Conservation (phyloP, 2,797 vertebrate genomes). For the Phataginus tetradactyla region DNA sequence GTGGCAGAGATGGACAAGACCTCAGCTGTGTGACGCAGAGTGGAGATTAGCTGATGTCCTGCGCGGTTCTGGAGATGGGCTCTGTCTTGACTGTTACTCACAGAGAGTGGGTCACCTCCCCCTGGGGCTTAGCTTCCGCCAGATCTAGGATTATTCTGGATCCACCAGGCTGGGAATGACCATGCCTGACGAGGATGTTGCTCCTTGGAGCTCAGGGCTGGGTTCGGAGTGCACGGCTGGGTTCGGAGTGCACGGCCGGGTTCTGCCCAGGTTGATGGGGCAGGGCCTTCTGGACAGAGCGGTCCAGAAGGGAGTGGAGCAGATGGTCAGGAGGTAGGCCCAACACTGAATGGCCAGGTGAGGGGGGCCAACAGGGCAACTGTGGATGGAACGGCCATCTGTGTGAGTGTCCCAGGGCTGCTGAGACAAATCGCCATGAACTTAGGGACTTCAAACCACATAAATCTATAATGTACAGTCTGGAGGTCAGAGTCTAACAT, state of each 20-base stretch:
- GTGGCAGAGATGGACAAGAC: neutral
- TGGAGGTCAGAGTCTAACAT: neutral
- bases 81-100: neutral
- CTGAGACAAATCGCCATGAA: neutral
- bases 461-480: neutral
- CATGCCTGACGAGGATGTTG: neutral
- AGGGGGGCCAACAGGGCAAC: neutral
- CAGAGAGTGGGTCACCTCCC: neutral
- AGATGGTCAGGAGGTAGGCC: neutral
- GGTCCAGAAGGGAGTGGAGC: neutral
- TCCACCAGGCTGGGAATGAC: neutral
- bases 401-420: neutral
- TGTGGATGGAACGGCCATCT: fast-evolving
- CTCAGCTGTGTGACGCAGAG: neutral
- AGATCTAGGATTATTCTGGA: neutral
- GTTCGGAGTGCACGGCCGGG: neutral
- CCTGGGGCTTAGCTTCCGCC: neutral
- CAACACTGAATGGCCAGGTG: neutral
- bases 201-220: neutral
- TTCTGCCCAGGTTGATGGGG: neutral
- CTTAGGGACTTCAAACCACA: neutral
- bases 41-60: neutral
- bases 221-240: neutral
- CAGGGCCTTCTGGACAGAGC: fast-evolving
- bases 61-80: neutral